Base-by-base conservation (phyloP, 1,140 invertebrate species). In the Rhyacophila brunnea region DNA sequence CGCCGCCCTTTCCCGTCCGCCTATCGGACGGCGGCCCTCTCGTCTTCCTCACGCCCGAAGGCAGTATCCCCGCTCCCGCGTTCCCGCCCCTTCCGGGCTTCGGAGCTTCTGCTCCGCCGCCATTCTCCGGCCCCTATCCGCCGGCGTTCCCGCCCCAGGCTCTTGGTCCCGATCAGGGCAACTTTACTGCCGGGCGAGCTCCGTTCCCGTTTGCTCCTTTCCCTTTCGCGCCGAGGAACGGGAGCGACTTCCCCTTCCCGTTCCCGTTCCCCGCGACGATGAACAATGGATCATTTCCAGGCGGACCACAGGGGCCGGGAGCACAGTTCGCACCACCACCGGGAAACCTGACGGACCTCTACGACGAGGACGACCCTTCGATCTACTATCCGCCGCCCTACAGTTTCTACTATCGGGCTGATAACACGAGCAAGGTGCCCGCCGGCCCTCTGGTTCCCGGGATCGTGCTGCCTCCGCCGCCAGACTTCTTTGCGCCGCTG, bases 311-410 rank as follows among this genome's bases (percentile, higher is more conserved):
- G 23, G 23, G 23, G 53, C 86, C 86, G 52, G 85, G 85, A 42
- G 84, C 86, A 50, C 85, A 83, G 13, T 85, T 88, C 66, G 80
- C 88, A 45, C 85, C 87, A 58, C 85, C 87, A 64, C 84, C 85
- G 45, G 78, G 78, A 66, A 90, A 90, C 73, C 80, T 83, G 62
- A 85, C 86, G 38, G 86, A 88, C 66, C 83, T 87, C 44, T 86
- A 88, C 69, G 91, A 93, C 76, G 89, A 92, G 73, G 90, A 92
- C 72, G 91, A 93, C 77, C 91, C 91, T 67, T 92, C 91, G 47
- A 86, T 93, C 13, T 93, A 92, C 68, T 92, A 93, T 81, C 91
- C 91, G 58, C 90, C 91, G 65, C 88, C 90, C 1, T 93, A 93
- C 75, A 92, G 90, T 74, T 93, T 93, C 75, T 86, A 87, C 56